A percentile compares a stretch with the other conserved stretches of the same genome.
These are phyloP conservation scores for Montipora capitata DNA, from an alignment of 92 coral and sea anemone species.

Conservation along the genomic window DNA sequence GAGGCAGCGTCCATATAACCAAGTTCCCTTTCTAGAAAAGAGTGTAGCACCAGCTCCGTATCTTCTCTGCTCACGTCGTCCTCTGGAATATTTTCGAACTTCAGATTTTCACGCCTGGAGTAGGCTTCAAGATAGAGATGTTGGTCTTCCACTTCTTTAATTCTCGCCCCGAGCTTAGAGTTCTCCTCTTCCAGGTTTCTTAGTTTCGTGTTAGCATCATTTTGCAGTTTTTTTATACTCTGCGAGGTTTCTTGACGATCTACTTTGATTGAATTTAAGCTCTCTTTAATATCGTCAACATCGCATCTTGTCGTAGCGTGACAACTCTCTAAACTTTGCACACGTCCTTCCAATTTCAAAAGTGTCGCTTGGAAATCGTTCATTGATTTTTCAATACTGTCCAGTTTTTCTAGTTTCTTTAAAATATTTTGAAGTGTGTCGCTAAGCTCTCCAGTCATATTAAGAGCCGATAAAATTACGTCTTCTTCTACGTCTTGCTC, in stretches of 20 bases:
- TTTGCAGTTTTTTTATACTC: no score
- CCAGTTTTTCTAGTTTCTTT: conserved; percentile 3
- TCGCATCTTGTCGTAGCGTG: neutral
- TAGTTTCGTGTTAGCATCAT: no score
- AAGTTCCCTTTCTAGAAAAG: no score
- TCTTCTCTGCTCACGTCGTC: no score
- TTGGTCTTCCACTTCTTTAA: conserved; percentile 4
- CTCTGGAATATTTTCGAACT: no score
- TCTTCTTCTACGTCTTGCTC: neutral
- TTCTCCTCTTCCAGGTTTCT: neutral
- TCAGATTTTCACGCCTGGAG: neutral
- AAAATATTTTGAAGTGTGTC: conserved; percentile 6
- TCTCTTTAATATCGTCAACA: conserved; percentile 10
- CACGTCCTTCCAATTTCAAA: no score
- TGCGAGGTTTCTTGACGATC: conserved; percentile 3
- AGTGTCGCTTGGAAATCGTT: neutral
- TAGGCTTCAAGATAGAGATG: neutral
- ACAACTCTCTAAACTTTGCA: conserved; percentile 1
- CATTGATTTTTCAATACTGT: conserved; percentile 9
- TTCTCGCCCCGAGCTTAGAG: neutral
- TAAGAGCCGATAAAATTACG: neutral
- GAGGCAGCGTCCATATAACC: no score
- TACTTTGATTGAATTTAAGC: neutral
- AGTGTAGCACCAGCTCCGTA: neutral
- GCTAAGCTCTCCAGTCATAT: neutral